Evolutionary conservation across 2,888 invertebrate genomes (phyloP).

Genomic region (Gari tellinella): DNA sequence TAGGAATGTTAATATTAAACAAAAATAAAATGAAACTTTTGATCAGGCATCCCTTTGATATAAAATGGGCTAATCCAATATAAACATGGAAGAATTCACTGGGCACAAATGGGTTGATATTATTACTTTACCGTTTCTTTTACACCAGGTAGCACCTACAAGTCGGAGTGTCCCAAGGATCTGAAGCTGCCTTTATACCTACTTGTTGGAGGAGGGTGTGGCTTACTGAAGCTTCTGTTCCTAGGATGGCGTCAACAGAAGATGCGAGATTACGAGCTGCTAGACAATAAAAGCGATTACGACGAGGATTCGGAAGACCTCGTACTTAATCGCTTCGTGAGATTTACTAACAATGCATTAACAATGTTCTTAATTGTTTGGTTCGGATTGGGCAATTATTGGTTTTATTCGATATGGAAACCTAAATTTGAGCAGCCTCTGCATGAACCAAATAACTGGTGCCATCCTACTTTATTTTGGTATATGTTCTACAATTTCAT

Average conservation of each 20-base stretch:
- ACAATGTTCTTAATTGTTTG: slow-evolving; percentile 90
- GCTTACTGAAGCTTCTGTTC: slow-evolving; percentile 87
- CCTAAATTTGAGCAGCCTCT: slow-evolving; percentile 90
- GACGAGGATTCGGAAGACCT: slow-evolving; percentile 61
- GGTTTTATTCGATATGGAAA: slow-evolving; percentile 91
- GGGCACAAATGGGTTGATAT: no score
- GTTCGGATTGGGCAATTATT: slow-evolving; percentile 92
- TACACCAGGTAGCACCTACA: slow-evolving; percentile 90
- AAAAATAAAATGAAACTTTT: no score
- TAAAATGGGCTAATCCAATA: no score
- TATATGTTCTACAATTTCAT: slow-evolving; percentile 25
- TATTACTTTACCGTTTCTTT: no score
- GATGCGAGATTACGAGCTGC: slow-evolving; percentile 85
- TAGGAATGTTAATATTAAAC: no score
- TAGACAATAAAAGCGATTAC: slow-evolving; percentile 76
- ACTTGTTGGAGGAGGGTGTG: slow-evolving; percentile 92
- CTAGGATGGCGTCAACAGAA: slow-evolving; percentile 89
- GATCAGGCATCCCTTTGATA: no score
- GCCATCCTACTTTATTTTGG: slow-evolving; percentile 85
- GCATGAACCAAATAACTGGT: slow-evolving; percentile 92
- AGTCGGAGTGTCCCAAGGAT: slow-evolving; percentile 91
- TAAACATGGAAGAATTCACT: no score
- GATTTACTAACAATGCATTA: slow-evolving; percentile 88
- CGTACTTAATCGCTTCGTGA: slow-evolving; percentile 71
- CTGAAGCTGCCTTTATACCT: slow-evolving; percentile 92